Base-by-base conservation (phyloP, 2,888 invertebrate genomes). In the Chouioia cunea region DNA sequence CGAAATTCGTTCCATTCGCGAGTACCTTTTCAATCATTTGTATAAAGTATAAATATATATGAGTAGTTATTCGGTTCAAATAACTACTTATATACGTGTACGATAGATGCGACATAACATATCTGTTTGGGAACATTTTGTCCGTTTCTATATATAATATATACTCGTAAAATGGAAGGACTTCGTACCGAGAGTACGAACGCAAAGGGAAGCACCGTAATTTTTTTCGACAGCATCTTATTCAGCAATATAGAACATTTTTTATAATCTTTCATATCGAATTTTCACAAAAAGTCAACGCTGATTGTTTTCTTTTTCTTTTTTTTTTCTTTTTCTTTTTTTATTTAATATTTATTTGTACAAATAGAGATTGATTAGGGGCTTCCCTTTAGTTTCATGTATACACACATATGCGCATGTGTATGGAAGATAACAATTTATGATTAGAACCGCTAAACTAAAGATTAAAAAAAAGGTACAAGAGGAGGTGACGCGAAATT, bases 361-460 rank as follows among this genome's bases (percentile, higher is more conserved):
- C 43, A 47, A 18, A 48, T 47, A 36, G 18, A n/a, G 43, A 18
- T 23, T 36, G 27, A 46, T 12, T 52, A 2, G 1, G 44, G 20
- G 6, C 15, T 56, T 15, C 18, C 27, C 18, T 18, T 52, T 27
- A 10, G 14, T 44, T 56, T 64, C 12, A 44, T 27, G 8, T 50
- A 50, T 58, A 58, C 57, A 56, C 57, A 48, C 14, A 57, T 46
- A 52, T 52, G 57, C 48, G 67, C 27, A 18, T 50, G 44, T 57
- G 23, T 63, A 63, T 56, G 56, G 69, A 69, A 64, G 69, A 67
- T 16, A 58, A 58, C 46, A 52, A 69, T 50, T 64, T 63, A 58
- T 69, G 4, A 20, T 48, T 58, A 62, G 52, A 64, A 56, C 56
- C 2, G 22, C 36, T 50, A 58, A 64, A 64, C 14, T 44, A 63